Percentiles rank a stretch among this genome's conserved stretches.
Evolutionary conservation across 1,140 invertebrate genomes (phyloP).

Genomic region (Ceratosolen fusciceps): DNA sequence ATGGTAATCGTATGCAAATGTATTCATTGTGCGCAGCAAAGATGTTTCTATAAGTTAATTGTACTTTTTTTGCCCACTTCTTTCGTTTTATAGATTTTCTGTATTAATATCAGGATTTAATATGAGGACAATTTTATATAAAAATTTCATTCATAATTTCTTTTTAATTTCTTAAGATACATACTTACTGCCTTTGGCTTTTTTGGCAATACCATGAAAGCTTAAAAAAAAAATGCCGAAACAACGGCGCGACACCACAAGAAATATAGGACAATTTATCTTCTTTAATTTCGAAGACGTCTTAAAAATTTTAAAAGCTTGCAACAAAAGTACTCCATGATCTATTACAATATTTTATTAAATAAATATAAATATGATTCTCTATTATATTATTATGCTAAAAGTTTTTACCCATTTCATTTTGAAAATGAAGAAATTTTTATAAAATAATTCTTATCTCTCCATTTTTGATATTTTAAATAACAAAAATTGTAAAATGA

Average conservation of each 20-base stretch:
- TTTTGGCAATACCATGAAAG: background rate
- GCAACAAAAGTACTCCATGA: background rate
- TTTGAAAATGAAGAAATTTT: too few relatives aligned
- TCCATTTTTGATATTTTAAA: too few relatives aligned
- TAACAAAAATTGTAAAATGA: too few relatives aligned
- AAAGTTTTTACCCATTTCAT: background rate
- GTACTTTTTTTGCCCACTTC: background rate
- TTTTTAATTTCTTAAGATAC: too few relatives aligned
- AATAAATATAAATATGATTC: background rate
- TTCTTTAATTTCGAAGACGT: background rate
- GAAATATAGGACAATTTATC: background rate
- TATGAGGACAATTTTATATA: too few relatives aligned
- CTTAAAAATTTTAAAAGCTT: background rate
- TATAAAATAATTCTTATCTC: too few relatives aligned
- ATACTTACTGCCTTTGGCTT: background rate
- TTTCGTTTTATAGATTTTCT: too few relatives aligned
- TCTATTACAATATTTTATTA: background rate
- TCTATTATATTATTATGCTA: background rate
- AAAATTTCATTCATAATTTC: too few relatives aligned
- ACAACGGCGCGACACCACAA: background rate
- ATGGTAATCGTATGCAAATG: conserved; percentile 11
- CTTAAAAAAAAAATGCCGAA: background rate
- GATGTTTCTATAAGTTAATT: background rate
- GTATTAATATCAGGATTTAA: too few relatives aligned
- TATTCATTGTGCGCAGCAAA: conserved; percentile 1